These are phyloP conservation scores for Arremon aurantiirostris DNA, from an alignment of 2,797 vertebrate species.

Conservation along the genomic window DNA sequence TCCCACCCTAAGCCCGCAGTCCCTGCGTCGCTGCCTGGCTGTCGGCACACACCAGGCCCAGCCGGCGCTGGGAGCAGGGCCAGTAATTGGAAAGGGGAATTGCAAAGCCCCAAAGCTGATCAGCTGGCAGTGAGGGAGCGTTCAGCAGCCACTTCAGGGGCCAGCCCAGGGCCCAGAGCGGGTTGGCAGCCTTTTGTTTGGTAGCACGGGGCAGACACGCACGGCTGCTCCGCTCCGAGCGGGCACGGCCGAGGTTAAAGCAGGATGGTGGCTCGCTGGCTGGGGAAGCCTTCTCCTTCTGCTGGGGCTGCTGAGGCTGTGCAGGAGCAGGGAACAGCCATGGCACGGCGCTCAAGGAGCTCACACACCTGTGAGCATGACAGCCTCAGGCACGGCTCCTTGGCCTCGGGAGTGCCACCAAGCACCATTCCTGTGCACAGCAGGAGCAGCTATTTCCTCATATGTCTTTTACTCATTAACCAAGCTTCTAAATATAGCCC, in stretches of 20 bases:
- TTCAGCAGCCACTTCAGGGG: neutral
- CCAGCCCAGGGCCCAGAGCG: rapidly evolving
- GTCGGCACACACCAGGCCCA: neutral
- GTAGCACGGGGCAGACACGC: neutral
- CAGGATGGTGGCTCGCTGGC: rapidly evolving
- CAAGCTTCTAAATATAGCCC: constrained; percentile 11
- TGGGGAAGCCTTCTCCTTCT: neutral
- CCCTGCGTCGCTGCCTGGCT: rapidly evolving
- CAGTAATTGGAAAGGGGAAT: constrained; percentile 58
- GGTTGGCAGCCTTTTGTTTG: neutral
- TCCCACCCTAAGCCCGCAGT: neutral
- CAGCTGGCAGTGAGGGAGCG: neutral
- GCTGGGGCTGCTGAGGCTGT: rapidly evolving
- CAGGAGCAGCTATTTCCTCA: neutral
- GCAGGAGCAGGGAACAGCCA: neutral
- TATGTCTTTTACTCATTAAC: constrained; percentile 10
- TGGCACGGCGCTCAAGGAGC: rapidly evolving
- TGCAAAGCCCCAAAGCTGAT: constrained; percentile 42
- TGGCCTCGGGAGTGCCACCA: neutral
- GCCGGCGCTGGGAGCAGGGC: rapidly evolving
- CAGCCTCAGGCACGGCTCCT: neutral
- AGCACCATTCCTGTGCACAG: neutral
- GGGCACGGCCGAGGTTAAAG: rapidly evolving
- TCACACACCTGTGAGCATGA: rapidly evolving
- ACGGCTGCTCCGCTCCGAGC: rapidly evolving